A percentile compares a stretch with the other conserved stretches of the same genome.
phyloP scores from a whole-genome alignment of 2,797 vertebrate species.

The Sebastes matsubarae region DNA sequence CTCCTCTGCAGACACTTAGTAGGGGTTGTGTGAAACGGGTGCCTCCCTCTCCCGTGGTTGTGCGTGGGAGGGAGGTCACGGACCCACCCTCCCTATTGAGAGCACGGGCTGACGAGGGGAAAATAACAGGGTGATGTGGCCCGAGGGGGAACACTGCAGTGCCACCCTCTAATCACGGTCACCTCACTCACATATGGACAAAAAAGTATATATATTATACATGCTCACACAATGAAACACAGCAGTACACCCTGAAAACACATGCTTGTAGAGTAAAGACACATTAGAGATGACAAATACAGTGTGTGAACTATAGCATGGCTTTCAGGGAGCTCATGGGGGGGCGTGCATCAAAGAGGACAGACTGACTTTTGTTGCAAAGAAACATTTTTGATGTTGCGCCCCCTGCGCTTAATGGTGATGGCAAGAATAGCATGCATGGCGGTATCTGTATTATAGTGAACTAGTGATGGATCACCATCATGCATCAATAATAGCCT shows the following conservation, averaged over 20 bases:
- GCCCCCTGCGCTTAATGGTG: background rate
- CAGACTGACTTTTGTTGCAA: background rate
- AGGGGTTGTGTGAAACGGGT: constrained; percentile 34
- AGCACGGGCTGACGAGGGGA: constrained; percentile 54
- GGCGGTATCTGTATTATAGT: background rate
- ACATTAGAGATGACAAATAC: background rate
- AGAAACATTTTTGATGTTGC: background rate
- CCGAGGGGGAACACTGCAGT: constrained; percentile 42
- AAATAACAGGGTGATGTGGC: constrained; percentile 73
- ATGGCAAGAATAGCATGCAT: background rate
- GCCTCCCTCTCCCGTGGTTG: constrained; percentile 63
- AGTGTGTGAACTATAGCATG: background rate
- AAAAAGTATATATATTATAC: constrained; percentile 3
- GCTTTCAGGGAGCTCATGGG: background rate
- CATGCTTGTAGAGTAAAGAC: background rate
- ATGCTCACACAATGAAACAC: constrained; percentile 12
- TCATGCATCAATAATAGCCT: background rate
- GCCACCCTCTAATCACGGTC: constrained; percentile 76
- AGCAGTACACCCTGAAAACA: constrained; percentile 5
- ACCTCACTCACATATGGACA: constrained; percentile 48
- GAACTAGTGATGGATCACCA: background rate
- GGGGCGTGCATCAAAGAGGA: background rate
- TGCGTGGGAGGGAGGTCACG: constrained; percentile 68
- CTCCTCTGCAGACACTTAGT: constrained; percentile 27
- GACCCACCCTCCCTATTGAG: constrained; percentile 69